These are phyloP conservation scores for Anticlea derivata DNA, from an alignment of 2,888 invertebrate genomes.

Conservation along the genomic window DNA sequence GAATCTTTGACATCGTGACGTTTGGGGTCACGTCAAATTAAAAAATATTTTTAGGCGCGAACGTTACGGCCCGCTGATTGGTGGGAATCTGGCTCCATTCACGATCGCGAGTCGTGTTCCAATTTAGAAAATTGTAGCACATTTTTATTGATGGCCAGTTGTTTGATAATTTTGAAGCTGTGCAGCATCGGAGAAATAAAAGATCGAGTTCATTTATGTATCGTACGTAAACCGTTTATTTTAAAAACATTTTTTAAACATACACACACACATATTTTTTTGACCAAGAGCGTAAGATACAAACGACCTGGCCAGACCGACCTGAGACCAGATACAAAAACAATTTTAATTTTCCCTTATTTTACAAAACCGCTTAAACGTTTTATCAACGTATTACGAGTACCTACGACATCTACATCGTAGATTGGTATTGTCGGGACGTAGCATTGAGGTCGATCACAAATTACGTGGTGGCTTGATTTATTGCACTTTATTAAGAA, in stretches of 20 bases:
- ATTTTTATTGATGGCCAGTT: constrained; percentile 30
- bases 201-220: neutral
- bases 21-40: constrained; percentile 55
- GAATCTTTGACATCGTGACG: constrained; percentile 73
- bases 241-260: too few species aligned
- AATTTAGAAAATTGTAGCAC: constrained; percentile 37
- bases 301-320: too few species aligned
- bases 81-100: constrained; percentile 50
- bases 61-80: constrained; percentile 61
- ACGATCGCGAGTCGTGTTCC: constrained; percentile 37
- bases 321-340: too few species aligned
- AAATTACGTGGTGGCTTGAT: constrained; percentile 15
- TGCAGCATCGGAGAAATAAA: constrained; percentile 2
- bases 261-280: too few species aligned
- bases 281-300: too few species aligned
- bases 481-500: neutral
- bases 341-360: too few species aligned
- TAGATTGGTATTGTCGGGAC: constrained; percentile 19
- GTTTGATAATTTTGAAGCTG: constrained; percentile 12
- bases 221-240: constrained; percentile 1
- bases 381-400: constrained; percentile 7
- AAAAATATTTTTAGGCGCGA: constrained; percentile 43
- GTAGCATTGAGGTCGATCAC: constrained; percentile 16
- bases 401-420: constrained; percentile 6
- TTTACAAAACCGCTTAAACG: neutral